Percentiles rank a stretch among this genome's conserved stretches.
These are phyloP conservation scores for Leptinotarsa peninsularis DNA, from an alignment of 2,888 invertebrate genomes.

Conservation along the genomic window DNA sequence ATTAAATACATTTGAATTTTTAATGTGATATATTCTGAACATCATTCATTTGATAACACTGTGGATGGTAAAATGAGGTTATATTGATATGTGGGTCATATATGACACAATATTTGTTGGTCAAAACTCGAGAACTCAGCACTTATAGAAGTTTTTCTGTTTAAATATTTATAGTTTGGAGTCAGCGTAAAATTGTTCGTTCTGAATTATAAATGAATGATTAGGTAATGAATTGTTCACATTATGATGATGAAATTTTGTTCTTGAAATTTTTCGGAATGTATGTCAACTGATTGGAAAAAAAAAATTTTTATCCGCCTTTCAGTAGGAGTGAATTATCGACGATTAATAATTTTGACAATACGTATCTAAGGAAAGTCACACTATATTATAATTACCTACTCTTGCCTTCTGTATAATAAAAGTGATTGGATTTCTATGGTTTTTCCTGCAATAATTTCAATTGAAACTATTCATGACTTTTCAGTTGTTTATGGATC, in stretches of 20 bases:
- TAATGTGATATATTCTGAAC: neutral
- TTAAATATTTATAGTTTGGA: neutral
- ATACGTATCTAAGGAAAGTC: too few species aligned
- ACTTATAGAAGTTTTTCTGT: neutral
- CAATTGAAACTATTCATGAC: too few species aligned
- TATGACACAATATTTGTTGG: neutral
- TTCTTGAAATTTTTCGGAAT: neutral
- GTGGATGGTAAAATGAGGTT: neutral
- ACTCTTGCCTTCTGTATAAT: too few species aligned
- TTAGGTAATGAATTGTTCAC: slow-evolving; percentile 8
- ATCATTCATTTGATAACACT: neutral
- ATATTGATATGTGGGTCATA: neutral
- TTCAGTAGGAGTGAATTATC: too few species aligned
- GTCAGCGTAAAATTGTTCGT: slow-evolving; percentile 6
- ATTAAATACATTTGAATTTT: too few species aligned
- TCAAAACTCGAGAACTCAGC: neutral
- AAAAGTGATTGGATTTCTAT: too few species aligned
- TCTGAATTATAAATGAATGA: neutral
- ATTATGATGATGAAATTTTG: neutral
- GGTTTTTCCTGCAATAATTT: too few species aligned
- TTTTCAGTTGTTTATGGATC: too few species aligned
- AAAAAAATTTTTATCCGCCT: neutral
- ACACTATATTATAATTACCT: too few species aligned
- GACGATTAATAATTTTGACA: too few species aligned
- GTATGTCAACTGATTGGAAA: neutral